Conservation (phyloP, 2,113 vertebrate genomes). For the Egretta garzetta region DNA sequence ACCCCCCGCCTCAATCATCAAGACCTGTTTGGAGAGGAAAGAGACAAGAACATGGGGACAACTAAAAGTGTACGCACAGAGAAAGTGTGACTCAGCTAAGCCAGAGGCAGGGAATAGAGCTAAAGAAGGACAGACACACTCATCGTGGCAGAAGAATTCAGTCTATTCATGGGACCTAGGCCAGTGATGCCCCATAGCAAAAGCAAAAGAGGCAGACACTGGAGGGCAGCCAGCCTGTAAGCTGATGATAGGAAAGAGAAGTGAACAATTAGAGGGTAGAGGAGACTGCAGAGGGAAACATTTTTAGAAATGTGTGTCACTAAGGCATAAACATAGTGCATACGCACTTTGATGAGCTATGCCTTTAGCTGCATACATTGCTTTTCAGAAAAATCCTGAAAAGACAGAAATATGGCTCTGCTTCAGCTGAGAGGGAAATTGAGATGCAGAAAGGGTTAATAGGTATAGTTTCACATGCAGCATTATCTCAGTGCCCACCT, state of each 20-base stretch:
- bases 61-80: background rate
- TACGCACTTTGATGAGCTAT: background rate
- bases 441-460: background rate
- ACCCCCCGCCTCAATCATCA: background rate
- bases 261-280: conserved; percentile 22
- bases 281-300: background rate
- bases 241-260: conserved; percentile 12
- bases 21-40: background rate
- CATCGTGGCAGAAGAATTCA: background rate
- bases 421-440: background rate
- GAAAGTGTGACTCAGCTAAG: background rate
- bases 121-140: background rate
- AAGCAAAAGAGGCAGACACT: background rate
- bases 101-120: background rate
- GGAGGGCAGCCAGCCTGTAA: conserved; percentile 16
- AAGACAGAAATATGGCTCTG: background rate
- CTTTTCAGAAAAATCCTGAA: background rate
- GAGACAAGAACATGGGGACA: background rate
- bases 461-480: background rate
- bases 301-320: background rate
- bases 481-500: background rate
- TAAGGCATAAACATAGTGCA: background rate
- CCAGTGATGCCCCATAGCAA: background rate
- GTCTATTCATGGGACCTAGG: background rate
- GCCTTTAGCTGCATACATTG: background rate